These are phyloP conservation scores for Tromatobia lineatoria DNA, from an alignment of 2,888 invertebrate genomes.

Conservation along the genomic window DNA sequence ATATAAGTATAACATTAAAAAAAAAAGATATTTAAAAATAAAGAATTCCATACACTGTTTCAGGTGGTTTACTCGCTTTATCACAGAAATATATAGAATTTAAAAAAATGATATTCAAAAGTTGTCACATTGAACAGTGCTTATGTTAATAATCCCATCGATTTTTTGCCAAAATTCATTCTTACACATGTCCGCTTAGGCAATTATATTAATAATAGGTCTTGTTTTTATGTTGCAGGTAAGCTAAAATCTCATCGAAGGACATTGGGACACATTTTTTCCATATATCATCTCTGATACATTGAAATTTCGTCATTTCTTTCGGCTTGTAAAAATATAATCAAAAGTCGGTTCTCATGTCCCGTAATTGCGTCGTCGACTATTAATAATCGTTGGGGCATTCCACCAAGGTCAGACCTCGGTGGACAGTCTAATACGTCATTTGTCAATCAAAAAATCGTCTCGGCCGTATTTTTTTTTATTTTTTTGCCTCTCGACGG, in stretches of 20 bases:
- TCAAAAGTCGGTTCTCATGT: constrained; percentile 31
- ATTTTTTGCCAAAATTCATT: no score
- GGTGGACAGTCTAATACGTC: constrained; percentile 42
- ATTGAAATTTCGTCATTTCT: constrained; percentile 42
- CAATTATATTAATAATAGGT: constrained; percentile 64
- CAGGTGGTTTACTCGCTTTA: no score
- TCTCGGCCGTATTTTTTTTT: constrained; percentile 73
- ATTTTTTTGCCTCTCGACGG: constrained; percentile 64
- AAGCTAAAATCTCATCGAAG: constrained; percentile 55
- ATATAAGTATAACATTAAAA: no score
- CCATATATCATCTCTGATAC: constrained; percentile 10
- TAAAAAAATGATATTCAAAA: no score
- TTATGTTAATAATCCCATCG: no score
- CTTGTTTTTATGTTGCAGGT: constrained; percentile 66
- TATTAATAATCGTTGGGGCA: constrained; percentile 61
- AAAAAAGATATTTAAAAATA: no score
- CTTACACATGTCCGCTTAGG: constrained; percentile 18
- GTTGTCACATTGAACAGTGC: no score
- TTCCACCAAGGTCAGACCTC: constrained; percentile 42
- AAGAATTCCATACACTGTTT: no score
- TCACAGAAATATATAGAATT: no score
- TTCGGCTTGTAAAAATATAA: constrained; percentile 30
- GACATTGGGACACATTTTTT: constrained; percentile 53
- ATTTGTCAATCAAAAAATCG: constrained; percentile 70
- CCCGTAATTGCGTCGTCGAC: constrained; percentile 35